These are phyloP conservation scores for Gulo gulo DNA, from an alignment of 2,113 vertebrate species.

Conservation along the genomic window DNA sequence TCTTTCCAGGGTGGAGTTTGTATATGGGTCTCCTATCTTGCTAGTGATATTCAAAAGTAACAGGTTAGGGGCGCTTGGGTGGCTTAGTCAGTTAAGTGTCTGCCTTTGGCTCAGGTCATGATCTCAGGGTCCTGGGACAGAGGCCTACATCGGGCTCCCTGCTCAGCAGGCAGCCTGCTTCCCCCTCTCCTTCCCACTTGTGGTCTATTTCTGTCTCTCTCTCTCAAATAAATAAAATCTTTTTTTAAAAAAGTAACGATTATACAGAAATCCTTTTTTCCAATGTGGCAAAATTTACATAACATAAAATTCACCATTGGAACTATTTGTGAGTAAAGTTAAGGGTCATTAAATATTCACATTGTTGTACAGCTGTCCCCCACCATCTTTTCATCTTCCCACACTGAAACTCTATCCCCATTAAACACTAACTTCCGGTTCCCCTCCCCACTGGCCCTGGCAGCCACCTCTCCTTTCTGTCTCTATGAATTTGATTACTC, in stretches of 20 bases:
- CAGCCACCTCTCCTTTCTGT: not conserved
- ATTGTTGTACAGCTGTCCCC: not conserved
- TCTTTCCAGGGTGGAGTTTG: not conserved
- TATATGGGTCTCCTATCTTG: not conserved
- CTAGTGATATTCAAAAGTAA: not conserved
- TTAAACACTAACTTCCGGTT: not conserved
- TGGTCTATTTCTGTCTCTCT: not conserved
- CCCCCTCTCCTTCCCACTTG: not conserved
- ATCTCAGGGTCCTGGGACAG: not conserved
- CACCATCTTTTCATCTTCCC: not conserved
- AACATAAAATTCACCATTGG: not conserved
- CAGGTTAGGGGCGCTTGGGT: not conserved
- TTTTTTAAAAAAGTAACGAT: not conserved
- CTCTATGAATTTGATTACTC: not conserved
- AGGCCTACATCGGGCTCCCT: not conserved
- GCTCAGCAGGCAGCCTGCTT: not conserved
- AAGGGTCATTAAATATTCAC: not conserved
- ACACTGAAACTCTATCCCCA: not conserved
- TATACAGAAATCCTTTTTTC: not conserved
- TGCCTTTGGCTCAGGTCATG: not conserved
- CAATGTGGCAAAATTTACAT: not conserved
- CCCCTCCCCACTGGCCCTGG: not conserved
- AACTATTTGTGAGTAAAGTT: not conserved
- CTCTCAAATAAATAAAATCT: not conserved
- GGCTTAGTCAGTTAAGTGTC: not conserved